phyloP scores from a whole-genome alignment of 2,113 vertebrate genomes.

The Mesocricetus auratus region DNA sequence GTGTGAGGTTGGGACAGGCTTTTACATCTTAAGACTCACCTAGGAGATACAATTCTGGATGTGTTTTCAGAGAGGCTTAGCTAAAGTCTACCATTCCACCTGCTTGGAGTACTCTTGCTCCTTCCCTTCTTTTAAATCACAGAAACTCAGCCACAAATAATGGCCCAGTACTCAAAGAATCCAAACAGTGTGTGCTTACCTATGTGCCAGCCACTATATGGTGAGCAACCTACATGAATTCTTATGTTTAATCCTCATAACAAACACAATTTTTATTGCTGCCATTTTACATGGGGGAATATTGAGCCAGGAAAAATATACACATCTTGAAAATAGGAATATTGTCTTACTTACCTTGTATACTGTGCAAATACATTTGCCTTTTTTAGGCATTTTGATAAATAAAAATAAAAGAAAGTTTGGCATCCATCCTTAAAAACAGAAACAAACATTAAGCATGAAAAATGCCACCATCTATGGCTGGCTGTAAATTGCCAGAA shows the following conservation, averaged over 20 bases:
- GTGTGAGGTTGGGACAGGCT: neutral
- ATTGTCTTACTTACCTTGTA: constrained; percentile 35
- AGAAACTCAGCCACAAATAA: constrained; percentile 41
- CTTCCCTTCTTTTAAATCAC: neutral
- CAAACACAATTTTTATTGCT: constrained; percentile 31
- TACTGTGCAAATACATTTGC: constrained; percentile 23
- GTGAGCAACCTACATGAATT: constrained; percentile 27
- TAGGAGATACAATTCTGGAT: neutral
- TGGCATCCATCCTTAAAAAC: constrained; percentile 23
- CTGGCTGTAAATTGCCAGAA: constrained; percentile 27
- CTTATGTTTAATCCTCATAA: constrained; percentile 53
- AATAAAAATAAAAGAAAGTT: constrained; percentile 49
- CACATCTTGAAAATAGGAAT: neutral
- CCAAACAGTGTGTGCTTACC: neutral
- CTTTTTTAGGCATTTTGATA: constrained; percentile 19
- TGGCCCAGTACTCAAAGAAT: constrained; percentile 16
- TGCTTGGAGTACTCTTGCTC: constrained; percentile 11
- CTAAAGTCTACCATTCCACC: neutral
- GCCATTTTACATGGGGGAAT: constrained; percentile 50
- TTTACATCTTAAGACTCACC: constrained; percentile 11
- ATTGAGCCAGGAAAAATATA: constrained; percentile 2
- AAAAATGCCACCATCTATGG: constrained; percentile 34
- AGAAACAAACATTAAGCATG: constrained; percentile 44
- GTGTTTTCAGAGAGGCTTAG: neutral
- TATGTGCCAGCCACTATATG: neutral